These are phyloP conservation scores for Melanotaenia nigrans DNA, from an alignment of 2,797 vertebrate species.

Conservation along the genomic window DNA sequence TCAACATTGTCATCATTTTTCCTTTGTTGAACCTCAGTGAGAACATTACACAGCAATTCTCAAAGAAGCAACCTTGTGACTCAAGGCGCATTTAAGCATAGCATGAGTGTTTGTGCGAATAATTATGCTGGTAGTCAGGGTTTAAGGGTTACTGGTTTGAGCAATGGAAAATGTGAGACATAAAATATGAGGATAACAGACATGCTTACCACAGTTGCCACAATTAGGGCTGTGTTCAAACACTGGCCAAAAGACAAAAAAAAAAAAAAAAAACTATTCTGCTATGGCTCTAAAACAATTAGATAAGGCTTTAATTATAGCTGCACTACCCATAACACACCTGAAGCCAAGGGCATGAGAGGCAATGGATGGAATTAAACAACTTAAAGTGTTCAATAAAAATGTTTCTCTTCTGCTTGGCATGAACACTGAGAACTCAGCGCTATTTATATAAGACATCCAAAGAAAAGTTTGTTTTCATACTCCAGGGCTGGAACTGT, in stretches of 20 bases:
- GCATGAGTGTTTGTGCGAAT: conserved; percentile 44
- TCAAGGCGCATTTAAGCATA: conserved; percentile 63
- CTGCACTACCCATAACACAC: conserved; percentile 22
- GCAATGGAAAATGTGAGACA: conserved; percentile 77
- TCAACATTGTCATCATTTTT: conserved; percentile 25
- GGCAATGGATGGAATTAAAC: conserved; percentile 39
- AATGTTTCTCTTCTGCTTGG: conserved; percentile 54
- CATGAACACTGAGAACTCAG: conserved; percentile 31
- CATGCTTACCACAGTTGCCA: conserved; percentile 65
- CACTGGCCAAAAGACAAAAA: conserved; percentile 16
- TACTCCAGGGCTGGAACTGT: conserved; percentile 20
- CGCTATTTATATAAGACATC: conserved; percentile 38
- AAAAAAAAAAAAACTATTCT: conserved; percentile 43
- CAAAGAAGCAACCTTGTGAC: conserved; percentile 26
- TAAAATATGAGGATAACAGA: conserved; percentile 60
- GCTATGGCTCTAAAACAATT: conserved; percentile 54
- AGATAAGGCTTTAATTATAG: conserved; percentile 26
- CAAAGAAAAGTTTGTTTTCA: conserved; percentile 53
- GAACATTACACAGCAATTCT: conserved; percentile 70
- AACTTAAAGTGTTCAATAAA: conserved; percentile 46
- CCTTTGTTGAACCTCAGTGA: conserved; percentile 29
- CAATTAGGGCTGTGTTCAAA: conserved; percentile 53
- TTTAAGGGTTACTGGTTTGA: conserved; percentile 69
- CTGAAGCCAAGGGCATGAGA: conserved; percentile 32
- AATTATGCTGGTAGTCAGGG: conserved; percentile 56